A percentile compares a stretch with the other conserved stretches of the same genome.
Evolutionary conservation across 2,113 vertebrate genomes (phyloP).

Genomic region (Python bivittatus): DNA sequence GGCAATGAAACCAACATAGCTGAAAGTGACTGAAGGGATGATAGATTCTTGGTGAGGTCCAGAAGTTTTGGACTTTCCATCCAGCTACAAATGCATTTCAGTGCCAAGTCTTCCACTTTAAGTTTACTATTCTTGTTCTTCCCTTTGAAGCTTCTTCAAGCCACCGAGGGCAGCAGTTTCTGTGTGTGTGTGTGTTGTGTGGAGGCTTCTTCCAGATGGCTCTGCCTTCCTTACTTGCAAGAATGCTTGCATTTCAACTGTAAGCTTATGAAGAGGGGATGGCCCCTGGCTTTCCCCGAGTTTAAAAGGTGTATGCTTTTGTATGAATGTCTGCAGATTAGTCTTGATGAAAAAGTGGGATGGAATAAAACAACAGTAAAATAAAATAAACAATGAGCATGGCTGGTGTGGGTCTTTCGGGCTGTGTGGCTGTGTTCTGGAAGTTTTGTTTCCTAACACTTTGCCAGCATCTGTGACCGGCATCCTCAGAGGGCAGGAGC

Average conservation of each 20-base stretch:
- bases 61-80: conserved; percentile 77
- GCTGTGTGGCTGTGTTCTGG: no score
- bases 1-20: conserved; percentile 79
- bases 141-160: conserved; percentile 6
- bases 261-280: background rate
- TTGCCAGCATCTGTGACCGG: no score
- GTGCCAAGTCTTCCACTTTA: conserved; percentile 73
- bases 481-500: no score
- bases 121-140: conserved; percentile 70
- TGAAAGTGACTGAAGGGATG: conserved; percentile 80
- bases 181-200: background rate
- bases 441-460: no score
- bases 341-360: background rate
- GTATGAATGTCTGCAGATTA: background rate
- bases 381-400: background rate
- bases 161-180: background rate
- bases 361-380: background rate
- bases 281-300: background rate
- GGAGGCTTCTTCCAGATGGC: background rate
- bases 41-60: conserved; percentile 82
- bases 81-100: conserved; percentile 75
- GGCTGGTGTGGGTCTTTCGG: no score
- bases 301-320: background rate
- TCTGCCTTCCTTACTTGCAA: background rate
- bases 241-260: background rate